Percentiles rank a stretch among this genome's conserved stretches.
Evolutionary conservation across 2,888 invertebrate species (phyloP).

Genomic region (Carabus problematicus): DNA sequence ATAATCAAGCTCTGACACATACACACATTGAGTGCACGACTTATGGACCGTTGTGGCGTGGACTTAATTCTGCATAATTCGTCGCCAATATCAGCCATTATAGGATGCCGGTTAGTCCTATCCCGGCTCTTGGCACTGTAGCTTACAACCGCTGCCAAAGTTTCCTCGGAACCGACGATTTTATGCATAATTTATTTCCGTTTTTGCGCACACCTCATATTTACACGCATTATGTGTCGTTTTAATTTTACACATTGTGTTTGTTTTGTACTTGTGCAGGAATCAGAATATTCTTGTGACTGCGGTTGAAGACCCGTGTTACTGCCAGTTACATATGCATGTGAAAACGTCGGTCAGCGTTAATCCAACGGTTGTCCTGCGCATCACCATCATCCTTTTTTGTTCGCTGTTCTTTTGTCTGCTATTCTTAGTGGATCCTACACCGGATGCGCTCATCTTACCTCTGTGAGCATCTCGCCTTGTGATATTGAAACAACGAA

Average conservation of each 20-base stretch:
- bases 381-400: background rate
- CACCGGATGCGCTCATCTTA: slow-evolving; percentile 15
- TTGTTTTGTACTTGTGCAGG: slow-evolving; percentile 3
- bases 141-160: slow-evolving; percentile 41
- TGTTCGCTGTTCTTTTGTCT: background rate
- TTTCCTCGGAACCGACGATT: slow-evolving; percentile 40
- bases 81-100: slow-evolving; percentile 39
- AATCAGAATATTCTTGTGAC: too few species aligned
- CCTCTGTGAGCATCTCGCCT: slow-evolving; percentile 4
- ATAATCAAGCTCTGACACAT: slow-evolving; percentile 36
- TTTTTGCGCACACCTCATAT: slow-evolving; percentile 36
- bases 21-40: slow-evolving; percentile 23
- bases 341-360: background rate
- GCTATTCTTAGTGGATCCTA: background rate
- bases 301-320: too few species aligned
- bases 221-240: slow-evolving; percentile 40
- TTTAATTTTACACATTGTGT: slow-evolving; percentile 31
- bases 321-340: background rate
- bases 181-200: slow-evolving; percentile 45
- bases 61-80: slow-evolving; percentile 43
- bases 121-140: slow-evolving; percentile 41
- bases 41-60: slow-evolving; percentile 31
- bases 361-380: slow-evolving; percentile 3
- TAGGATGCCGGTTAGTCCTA: slow-evolving; percentile 34
- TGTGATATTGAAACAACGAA: background rate